Base-by-base conservation (phyloP, 2,888 invertebrate genomes). In the Invenusta paracnida region DNA sequence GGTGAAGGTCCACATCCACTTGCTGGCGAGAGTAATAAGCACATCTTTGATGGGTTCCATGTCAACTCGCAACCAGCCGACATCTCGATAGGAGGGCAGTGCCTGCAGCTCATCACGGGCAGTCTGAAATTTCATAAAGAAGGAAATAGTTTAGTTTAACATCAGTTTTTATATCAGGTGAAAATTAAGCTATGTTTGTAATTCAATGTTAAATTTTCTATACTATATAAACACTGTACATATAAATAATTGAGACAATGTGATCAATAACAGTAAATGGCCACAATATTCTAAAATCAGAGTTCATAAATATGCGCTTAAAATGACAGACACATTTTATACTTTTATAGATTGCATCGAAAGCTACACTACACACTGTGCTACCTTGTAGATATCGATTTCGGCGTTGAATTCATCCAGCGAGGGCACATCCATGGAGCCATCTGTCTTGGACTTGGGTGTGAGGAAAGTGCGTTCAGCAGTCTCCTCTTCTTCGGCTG, bases 1-100 rank as follows among this genome's bases (percentile, higher is more conserved):
- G 29, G 91, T 91, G 88, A 90, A 91, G n/a, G 90, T 91, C 91
- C 91, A 91, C 90, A 91, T 90, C 90, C 91, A 91, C 87, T 91
- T 91, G 87, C 90, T 89, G 85, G 91, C 91, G 82, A 90, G 90
- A 11, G 91, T 91, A 73, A 89, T 90, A 28, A 91, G 89, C 17
- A 91, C 91, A 87, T 91, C 90, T 88, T 91, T 91, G 88, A 91
- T 91, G 73, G 91, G 91, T 85, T 89, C 89, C 25, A 91, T 88
- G 87, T 91, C 90, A 5, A 91, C 90, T 85, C 91, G 88, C 67
- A 91, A 88, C 91, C 91, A 91, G 23, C 91, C 91, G 0, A 91
- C 89, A 87, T 90, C 90, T 87, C 90, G 89, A 87, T 89, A 88
- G 85, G 90, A 90, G 28, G 89, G 89, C 30, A 91, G 87, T 23